Evolutionary conservation across 2,888 invertebrate genomes (phyloP), one percentile per base, ranked within the genome.

Genomic region (Diplolepis rosae): DNA sequence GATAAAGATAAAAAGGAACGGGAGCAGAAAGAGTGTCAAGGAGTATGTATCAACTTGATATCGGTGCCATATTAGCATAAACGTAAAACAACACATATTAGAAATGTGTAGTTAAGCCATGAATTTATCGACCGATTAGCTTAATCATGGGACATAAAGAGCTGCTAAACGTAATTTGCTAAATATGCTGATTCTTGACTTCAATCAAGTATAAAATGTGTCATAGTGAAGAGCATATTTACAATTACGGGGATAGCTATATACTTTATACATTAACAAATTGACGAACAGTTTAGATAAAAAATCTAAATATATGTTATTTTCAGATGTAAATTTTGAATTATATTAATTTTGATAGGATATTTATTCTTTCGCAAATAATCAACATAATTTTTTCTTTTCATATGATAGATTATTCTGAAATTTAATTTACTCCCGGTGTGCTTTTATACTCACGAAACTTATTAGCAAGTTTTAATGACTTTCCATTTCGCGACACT

Each of bases 21-120:
- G 22, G 13, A 13, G 35, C 13, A 35, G 22, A 56, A 56, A 56
- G 35, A 56, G 35, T 56, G 35, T 35, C 56, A 56, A 35, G 56
- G 56, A 56, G 56, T 18, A 22, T 35, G 22, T 18, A 32, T 9
- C 13, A 32, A 13, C 56, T 56, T 13, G 32, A 35, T 35, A 56
- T 22, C 35, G 11, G 56, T 56, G 56, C 32, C 22, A 56, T 32
- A 56, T 56, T 56, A 56, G 35, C 56, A 56, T 13, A 22, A 56
- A 35, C 32, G 56, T 56, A 18, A 35, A 30, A 56, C 35, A 56
- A 54, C 56, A 56, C 18, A 32, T 18, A n/a, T n/a, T n/a, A 32
- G 30, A 54, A 54, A 18, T 32, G 18, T 54, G 18, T 32, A 54
- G 18, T 54, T 54, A 32, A 32, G 18, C 3, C 18, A 32, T 35